These are phyloP conservation scores for Hoplodrina ambigua DNA, from an alignment of 2,888 invertebrate species.

Conservation along the genomic window DNA sequence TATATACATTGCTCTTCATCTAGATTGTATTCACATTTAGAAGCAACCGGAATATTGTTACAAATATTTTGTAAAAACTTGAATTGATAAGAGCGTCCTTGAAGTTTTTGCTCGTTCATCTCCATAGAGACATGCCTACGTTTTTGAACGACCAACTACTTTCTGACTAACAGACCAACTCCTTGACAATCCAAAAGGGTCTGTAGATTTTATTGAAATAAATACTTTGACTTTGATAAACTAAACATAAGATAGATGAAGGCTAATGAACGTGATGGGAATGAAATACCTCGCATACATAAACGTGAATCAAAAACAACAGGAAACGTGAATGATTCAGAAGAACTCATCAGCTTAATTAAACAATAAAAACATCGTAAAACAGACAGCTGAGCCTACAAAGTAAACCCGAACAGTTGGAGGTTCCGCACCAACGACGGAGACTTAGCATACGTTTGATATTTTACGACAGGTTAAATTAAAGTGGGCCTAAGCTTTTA, in stretches of 20 bases:
- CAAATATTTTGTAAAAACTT: too few species aligned
- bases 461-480: conserved; percentile 41
- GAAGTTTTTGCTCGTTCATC: too few species aligned
- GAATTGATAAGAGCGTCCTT: too few species aligned
- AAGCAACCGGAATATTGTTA: too few species aligned
- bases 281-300: not conserved
- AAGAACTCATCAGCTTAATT: conserved; percentile 50
- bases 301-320: conserved; percentile 20
- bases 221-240: too few species aligned
- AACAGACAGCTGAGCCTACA: conserved; percentile 33
- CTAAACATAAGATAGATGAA: not conserved
- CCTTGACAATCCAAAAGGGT: too few species aligned
- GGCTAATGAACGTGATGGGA: not conserved
- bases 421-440: conserved; percentile 27
- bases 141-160: too few species aligned
- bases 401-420: conserved; percentile 34
- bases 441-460: conserved; percentile 38
- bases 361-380: conserved; percentile 48
- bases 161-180: too few species aligned
- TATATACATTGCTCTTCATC: not conserved
- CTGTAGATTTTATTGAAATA: too few species aligned
- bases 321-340: conserved; percentile 23
- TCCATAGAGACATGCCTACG: too few species aligned
- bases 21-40: too few species aligned
- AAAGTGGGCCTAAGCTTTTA: conserved; percentile 40